A percentile compares a stretch with the other conserved stretches of the same genome.
phyloP scores from a whole-genome alignment of 2,888 invertebrate species.

The Liposcelis brunnea region DNA sequence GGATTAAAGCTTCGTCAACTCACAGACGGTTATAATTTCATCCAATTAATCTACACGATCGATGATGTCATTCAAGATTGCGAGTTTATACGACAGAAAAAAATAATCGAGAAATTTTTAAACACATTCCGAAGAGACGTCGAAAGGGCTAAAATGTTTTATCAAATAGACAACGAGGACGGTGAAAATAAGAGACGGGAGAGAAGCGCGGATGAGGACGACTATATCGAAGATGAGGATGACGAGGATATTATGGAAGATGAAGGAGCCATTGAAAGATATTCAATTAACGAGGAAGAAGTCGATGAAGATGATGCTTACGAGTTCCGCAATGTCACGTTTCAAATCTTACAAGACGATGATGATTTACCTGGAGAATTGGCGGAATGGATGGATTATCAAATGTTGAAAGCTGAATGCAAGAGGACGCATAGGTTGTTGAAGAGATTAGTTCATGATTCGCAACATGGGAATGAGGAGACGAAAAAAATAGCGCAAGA shows the following conservation, averaged over 20 bases:
- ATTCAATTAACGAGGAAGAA: slow-evolving; percentile 1
- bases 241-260: slow-evolving; percentile 24
- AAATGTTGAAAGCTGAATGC: slow-evolving; percentile 38
- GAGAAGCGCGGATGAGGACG: slow-evolving; percentile 20
- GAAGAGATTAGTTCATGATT: slow-evolving; percentile 16
- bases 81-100: slow-evolving; percentile 39
- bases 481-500: slow-evolving; percentile 15
- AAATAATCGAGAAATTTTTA: slow-evolving; percentile 38
- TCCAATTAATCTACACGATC: slow-evolving; percentile 48
- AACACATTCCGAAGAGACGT: slow-evolving; percentile 39
- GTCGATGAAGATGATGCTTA: slow-evolving; percentile 1
- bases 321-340: slow-evolving; percentile 31
- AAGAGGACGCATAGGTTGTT: slow-evolving; percentile 25
- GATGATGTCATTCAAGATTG: slow-evolving; percentile 44
- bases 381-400: slow-evolving; percentile 39
- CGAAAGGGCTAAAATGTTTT: slow-evolving; percentile 18
- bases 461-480: slow-evolving; percentile 14
- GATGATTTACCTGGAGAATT: slow-evolving; percentile 32
- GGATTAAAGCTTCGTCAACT: slow-evolving; percentile 46
- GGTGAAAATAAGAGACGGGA: slow-evolving; percentile 21
- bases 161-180: slow-evolving; percentile 20
- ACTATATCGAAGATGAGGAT: slow-evolving; percentile 17
- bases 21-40: slow-evolving; percentile 47
- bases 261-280: slow-evolving; percentile 7
- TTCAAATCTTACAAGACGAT: slow-evolving; percentile 33